Conservation (phyloP, 2,888 invertebrate species). For the Chalcis sispes region DNA sequence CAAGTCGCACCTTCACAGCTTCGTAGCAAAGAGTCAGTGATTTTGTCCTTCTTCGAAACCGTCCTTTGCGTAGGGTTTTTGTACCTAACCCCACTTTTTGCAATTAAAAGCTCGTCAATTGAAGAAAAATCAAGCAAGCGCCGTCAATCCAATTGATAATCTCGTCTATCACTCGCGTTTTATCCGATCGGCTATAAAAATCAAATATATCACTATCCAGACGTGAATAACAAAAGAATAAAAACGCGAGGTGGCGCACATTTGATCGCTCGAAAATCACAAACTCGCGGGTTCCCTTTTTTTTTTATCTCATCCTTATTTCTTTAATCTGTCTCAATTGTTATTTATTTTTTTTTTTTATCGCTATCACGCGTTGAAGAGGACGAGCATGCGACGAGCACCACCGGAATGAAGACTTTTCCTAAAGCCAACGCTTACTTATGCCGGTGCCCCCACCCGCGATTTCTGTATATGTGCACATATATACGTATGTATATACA, state of each 20-base stretch:
- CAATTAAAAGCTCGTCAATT: not conserved
- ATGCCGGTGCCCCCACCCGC: constrained; percentile 69
- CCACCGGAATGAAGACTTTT: constrained; percentile 74
- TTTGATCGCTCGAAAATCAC: not conserved
- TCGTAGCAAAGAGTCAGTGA: too few relatives aligned
- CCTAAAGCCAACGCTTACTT: constrained; percentile 74
- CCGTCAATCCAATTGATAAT: not conserved
- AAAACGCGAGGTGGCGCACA: constrained; percentile 14
- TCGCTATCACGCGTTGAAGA: not conserved
- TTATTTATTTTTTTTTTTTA: not conserved
- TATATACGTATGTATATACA: too few relatives aligned
- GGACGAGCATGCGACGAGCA: constrained; percentile 59
- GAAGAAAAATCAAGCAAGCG: not conserved
- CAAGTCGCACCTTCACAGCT: too few relatives aligned
- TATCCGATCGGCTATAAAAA: not conserved
- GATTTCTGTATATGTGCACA: too few relatives aligned
- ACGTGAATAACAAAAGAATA: not conserved
- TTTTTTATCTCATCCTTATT: too few relatives aligned
- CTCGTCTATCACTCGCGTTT: not conserved
- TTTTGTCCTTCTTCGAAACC: not conserved
- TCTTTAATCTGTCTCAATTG: not conserved
- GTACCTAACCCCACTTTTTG: not conserved
- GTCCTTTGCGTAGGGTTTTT: not conserved
- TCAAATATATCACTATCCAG: not conserved
- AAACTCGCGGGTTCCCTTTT: not conserved